These are phyloP conservation scores for Ivindomyrus marchei DNA, from an alignment of 2,113 vertebrate genomes.

Conservation along the genomic window DNA sequence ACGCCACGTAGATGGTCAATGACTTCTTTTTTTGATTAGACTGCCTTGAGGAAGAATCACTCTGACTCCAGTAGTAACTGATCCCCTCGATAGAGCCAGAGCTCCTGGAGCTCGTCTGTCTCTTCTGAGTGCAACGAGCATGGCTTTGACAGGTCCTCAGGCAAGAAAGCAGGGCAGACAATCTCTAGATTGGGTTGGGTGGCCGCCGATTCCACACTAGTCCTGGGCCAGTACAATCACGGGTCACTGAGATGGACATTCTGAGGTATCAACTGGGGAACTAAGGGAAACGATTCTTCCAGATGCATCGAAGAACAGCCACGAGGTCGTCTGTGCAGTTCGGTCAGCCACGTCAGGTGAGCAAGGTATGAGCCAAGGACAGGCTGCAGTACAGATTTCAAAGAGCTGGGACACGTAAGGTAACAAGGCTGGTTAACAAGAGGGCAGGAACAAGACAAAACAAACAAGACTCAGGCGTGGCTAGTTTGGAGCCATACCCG, in stretches of 20 bases:
- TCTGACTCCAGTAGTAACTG: not conserved
- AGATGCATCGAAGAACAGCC: not conserved
- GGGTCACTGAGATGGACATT: not conserved
- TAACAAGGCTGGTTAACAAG: no score
- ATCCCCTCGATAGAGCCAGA: not conserved
- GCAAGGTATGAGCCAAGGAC: not conserved
- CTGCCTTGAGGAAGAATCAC: not conserved
- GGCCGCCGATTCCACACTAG: not conserved
- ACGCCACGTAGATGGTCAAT: not conserved
- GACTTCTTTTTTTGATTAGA: not conserved
- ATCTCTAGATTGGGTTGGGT: not conserved
- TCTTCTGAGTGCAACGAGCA: not conserved
- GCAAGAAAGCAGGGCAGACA: not conserved
- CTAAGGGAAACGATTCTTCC: not conserved
- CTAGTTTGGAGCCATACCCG: no score
- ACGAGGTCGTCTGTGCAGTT: not conserved
- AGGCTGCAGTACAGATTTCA: no score
- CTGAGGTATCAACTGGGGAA: not conserved
- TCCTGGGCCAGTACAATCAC: not conserved
- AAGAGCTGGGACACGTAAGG: no score
- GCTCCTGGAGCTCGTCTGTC: no score
- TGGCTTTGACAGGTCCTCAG: not conserved
- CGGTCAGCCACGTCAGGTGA: not conserved
- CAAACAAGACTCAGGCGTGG: no score
- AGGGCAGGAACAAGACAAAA: no score